Base-by-base conservation (phyloP, 1,140 invertebrate species). In the Helicorthomorpha holstii region DNA sequence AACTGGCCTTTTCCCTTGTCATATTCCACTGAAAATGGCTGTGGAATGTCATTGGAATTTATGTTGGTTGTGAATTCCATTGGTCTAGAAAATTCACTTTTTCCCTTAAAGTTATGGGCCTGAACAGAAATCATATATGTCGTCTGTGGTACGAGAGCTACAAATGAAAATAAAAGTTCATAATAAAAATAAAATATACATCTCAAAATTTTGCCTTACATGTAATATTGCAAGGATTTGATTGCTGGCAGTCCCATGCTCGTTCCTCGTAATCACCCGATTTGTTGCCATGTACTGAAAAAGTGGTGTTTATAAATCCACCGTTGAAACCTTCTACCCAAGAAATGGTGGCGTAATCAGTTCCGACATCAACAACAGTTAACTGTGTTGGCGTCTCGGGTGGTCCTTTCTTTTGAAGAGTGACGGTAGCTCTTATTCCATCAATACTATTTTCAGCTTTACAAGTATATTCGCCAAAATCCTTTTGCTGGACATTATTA, bases 261-360 rank as follows among this genome's bases (percentile, higher is more conserved):
- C 78, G 74, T 21, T 60, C 58, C 22, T 59, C 49, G 53, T 65
- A 63, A 46, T 65, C 60, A 19, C 59, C 59, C 4, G 54, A 55
- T 3, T 56, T 24, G 27, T 1, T 34, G 44, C 29, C 43, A 24
- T 16, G 23, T 21, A 90, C 82, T 58, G 84, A 84, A 65, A 85
- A 90, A 60, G 86, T 86, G 0, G 85, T 91, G 57, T 81, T 84
- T 14, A 76, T 75, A 27, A 87, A 63, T 0, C 88, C 88, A 0
- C 90, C 89, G 66, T 93, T 84, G 61, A 93, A 94, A 0, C 87
- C 88, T 1, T 84, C 77, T 57, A 83, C 79, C 86, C 86, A 93
- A 27, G 74, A 72, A 1, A 93, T 64, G 0, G 81, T 79, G 0
- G 91, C 81, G 59, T 76, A 82, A 16, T 80, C 82, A 2, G 80